Conservation (phyloP, 2,888 invertebrate species). For the Mycogona germanica region DNA sequence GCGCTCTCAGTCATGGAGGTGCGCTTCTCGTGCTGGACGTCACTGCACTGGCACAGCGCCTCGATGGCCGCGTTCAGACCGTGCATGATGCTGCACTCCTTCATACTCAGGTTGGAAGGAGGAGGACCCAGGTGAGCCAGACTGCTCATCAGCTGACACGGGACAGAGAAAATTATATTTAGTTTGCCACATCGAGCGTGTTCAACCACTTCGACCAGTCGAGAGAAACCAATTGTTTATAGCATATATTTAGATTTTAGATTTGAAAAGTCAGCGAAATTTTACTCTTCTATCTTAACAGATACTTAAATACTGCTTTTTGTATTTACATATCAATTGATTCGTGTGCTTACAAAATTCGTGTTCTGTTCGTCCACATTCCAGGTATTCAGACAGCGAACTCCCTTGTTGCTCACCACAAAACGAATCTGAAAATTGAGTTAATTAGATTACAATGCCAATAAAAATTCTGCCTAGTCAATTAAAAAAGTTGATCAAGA, state of each 20-base stretch:
- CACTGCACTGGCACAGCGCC: slow-evolving; percentile 67
- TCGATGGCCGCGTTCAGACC: slow-evolving; percentile 78
- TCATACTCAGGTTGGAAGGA: not conserved
- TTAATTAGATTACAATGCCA: slow-evolving; percentile 1
- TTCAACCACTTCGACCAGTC: too few relatives aligned
- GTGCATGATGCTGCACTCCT: slow-evolving; percentile 46
- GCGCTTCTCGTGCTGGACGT: slow-evolving; percentile 51
- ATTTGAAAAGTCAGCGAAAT: too few relatives aligned
- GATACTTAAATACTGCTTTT: slow-evolving; percentile 17
- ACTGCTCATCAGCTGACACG: slow-evolving; percentile 53
- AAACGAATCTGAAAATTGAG: slow-evolving; percentile 68
- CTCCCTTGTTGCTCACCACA: slow-evolving; percentile 74
- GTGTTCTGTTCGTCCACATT: slow-evolving; percentile 68
- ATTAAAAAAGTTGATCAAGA: not conserved
- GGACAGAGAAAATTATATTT: slow-evolving; percentile 2
- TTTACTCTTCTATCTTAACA: not conserved
- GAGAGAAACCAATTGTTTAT: too few relatives aligned
- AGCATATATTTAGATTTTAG: too few relatives aligned
- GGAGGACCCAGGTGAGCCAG: slow-evolving; percentile 71
- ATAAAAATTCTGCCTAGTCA: not conserved
- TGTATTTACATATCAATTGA: too few relatives aligned
- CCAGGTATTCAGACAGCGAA: slow-evolving; percentile 78
- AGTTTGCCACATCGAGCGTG: not conserved
- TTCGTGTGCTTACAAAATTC: slow-evolving; percentile 48
- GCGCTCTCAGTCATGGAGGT: slow-evolving; percentile 39